phyloP scores from a whole-genome alignment of 23 tunicate genomes.

The Halocynthia roretzi region DNA sequence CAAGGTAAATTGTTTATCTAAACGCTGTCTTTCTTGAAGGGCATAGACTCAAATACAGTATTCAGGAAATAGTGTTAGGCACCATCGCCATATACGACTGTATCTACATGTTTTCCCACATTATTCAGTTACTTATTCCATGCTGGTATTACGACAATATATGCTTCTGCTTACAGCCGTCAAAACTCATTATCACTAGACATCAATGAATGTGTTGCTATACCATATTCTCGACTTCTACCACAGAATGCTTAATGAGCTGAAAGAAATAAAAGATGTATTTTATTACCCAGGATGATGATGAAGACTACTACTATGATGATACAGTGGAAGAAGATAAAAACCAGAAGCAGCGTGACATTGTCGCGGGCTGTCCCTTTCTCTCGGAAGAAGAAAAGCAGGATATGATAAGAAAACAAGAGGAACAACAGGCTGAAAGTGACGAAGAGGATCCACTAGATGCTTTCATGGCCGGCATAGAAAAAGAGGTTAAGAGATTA shows the following conservation, averaged over 20 bases:
- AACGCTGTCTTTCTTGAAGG: too few species aligned
- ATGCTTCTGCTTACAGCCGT: too few species aligned
- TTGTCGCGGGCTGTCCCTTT: conserved; percentile 88
- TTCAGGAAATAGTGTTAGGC: too few species aligned
- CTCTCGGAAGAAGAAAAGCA: conserved; percentile 79
- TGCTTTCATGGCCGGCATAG: conserved; percentile 94
- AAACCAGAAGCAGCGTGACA: conserved; percentile 39
- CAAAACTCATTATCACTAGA: too few species aligned
- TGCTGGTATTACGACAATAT: too few species aligned
- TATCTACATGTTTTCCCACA: too few species aligned
- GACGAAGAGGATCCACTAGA: conserved; percentile 96
- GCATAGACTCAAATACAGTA: too few species aligned
- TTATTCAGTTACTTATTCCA: too few species aligned
- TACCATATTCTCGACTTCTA: too few species aligned
- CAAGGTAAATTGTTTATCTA: background rate
- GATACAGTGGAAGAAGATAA: conserved; percentile 43
- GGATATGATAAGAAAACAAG: conserved; percentile 47
- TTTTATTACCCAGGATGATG: conserved; percentile 39
- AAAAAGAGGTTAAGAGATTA: conserved; percentile 44
- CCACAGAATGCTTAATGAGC: background rate
- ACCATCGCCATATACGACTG: too few species aligned
- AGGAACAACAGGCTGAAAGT: conserved; percentile 32
- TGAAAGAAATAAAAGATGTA: background rate
- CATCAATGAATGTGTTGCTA: too few species aligned
- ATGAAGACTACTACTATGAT: conserved; percentile 72